Percentiles rank a stretch among this genome's conserved stretches.
Conservation (phyloP, 1,140 invertebrate genomes). For the Hycleus cichorii region DNA sequence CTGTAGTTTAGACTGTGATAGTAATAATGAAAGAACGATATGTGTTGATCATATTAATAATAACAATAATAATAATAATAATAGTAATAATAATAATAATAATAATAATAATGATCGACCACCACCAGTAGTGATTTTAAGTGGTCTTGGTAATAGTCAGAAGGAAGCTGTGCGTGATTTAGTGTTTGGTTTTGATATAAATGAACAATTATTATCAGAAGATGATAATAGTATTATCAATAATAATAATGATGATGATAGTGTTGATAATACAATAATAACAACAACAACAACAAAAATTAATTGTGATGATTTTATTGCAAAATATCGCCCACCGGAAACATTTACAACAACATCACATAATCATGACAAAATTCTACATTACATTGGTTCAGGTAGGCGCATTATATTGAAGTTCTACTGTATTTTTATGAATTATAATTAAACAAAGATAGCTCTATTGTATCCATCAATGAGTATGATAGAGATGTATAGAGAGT, state of each 20-base stretch:
- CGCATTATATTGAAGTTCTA: slow-evolving; percentile 8
- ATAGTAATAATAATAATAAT: too few relatives aligned
- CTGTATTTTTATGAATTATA: too few relatives aligned
- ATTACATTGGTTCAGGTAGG: slow-evolving; percentile 55
- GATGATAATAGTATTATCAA: slow-evolving; percentile 8
- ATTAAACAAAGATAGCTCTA: too few relatives aligned
- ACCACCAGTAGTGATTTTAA: slow-evolving; percentile 56
- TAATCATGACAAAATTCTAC: slow-evolving; percentile 56
- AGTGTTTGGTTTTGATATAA: slow-evolving; percentile 58
- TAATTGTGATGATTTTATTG: slow-evolving; percentile 18
- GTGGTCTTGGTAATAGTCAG: slow-evolving; percentile 42
- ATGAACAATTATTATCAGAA: slow-evolving; percentile 51
- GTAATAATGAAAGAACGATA: slow-evolving; percentile 9
- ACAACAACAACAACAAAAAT: background rate
- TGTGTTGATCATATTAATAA: background rate
- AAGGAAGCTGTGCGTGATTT: slow-evolving; percentile 44
- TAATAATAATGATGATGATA: background rate
- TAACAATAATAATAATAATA: too few relatives aligned
- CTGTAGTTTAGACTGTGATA: slow-evolving; percentile 16
- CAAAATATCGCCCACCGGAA: slow-evolving; percentile 18
- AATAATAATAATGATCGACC: slow-evolving; percentile 4
- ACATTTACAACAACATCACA: slow-evolving; percentile 26
- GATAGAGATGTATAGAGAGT: too few relatives aligned
- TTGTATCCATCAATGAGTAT: too few relatives aligned
- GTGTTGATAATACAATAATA: too few relatives aligned